A percentile compares a stretch with the other conserved stretches of the same genome.
Evolutionary conservation across 64 coral and sea anemone species (phyloP).

Genomic region (Platygyra sinensis): DNA sequence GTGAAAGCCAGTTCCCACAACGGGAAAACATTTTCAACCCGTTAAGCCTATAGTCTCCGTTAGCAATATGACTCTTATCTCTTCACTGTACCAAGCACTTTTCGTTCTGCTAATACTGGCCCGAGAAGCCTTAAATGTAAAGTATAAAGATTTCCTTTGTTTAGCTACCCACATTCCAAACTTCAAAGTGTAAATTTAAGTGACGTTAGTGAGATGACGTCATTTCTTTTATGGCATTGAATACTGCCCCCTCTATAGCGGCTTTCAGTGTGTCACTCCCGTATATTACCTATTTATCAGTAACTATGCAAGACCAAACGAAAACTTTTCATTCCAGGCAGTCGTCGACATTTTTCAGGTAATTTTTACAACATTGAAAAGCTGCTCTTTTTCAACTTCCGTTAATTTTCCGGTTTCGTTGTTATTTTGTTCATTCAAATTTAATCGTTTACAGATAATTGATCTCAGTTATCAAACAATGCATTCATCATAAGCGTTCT

Average conservation of each 20-base stretch:
- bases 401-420: conserved; percentile 34
- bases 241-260: neutral
- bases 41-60: neutral
- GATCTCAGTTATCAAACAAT: conserved; percentile 12
- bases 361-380: too few relatives aligned
- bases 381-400: neutral
- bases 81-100: neutral
- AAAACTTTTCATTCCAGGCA: neutral
- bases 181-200: neutral
- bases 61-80: neutral
- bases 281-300: neutral
- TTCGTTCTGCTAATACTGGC: neutral
- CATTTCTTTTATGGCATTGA: neutral
- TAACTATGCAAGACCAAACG: neutral
- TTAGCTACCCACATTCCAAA: neutral
- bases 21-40: neutral
- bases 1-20: neutral
- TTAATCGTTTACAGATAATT: conserved; percentile 18
- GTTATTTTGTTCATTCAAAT: neutral
- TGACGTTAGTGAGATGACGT: conserved; percentile 28
- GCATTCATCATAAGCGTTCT: neutral
- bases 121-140: too few relatives aligned
- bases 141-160: neutral
- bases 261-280: neutral
- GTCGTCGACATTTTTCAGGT: too few relatives aligned